phyloP scores from a whole-genome alignment of 2,888 invertebrate genomes.

The Amphipoea oculea region DNA sequence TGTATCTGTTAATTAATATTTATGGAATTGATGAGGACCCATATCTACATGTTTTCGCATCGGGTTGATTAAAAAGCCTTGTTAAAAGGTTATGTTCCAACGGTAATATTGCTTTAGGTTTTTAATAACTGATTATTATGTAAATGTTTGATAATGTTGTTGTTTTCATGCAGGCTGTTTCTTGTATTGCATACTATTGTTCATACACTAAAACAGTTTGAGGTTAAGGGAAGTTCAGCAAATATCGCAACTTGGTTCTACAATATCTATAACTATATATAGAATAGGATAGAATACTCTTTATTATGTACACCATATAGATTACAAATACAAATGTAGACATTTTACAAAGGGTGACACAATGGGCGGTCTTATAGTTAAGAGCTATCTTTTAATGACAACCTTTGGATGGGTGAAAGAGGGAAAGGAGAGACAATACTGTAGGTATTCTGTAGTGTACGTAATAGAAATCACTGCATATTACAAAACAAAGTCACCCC shows the following conservation, averaged over 20 bases:
- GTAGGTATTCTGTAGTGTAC: too few species aligned
- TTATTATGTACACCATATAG: too few species aligned
- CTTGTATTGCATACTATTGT: neutral
- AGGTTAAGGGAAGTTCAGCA: neutral
- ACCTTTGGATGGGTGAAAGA: too few species aligned
- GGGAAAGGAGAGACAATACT: too few species aligned
- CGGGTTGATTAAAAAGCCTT: neutral
- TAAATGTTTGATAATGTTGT: neutral
- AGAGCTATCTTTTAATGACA: too few species aligned
- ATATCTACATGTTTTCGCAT: neutral
- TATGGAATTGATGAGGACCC: conserved; percentile 7
- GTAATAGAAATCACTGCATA: too few species aligned
- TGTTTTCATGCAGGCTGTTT: neutral
- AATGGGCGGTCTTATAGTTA: too few species aligned
- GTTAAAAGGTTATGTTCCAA: neutral
- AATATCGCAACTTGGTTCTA: neutral
- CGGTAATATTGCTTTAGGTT: neutral
- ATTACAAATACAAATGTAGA: too few species aligned
- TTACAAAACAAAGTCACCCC: too few species aligned
- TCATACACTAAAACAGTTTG: neutral
- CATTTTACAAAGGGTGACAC: too few species aligned
- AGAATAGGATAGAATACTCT: too few species aligned
- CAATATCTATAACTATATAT: too few species aligned
- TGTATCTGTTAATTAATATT: conserved; percentile 51
- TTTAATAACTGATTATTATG: neutral